Percentiles rank a stretch among this genome's conserved stretches.
Evolutionary conservation across 2,797 vertebrate species (phyloP).

Genomic region (Okamejei kenojei): DNA sequence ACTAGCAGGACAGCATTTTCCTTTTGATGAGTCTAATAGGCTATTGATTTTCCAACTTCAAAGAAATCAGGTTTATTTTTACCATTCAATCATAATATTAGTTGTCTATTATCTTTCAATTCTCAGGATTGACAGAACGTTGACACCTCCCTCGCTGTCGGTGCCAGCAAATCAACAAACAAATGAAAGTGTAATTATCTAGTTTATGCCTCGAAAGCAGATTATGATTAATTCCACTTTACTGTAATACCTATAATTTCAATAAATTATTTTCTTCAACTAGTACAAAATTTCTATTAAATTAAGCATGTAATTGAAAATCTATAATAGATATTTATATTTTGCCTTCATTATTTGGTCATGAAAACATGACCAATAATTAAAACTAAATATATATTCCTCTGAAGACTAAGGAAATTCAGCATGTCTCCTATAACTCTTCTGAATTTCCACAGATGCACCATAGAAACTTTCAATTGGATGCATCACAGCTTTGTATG

Average conservation of each 20-base stretch:
- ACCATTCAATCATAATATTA: slow-evolving; percentile 84
- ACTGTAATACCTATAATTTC: background rate
- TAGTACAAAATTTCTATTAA: background rate
- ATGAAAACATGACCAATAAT: background rate
- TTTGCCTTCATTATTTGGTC: background rate
- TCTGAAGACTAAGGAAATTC: no score
- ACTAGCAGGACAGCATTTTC: slow-evolving; percentile 52
- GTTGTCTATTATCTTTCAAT: slow-evolving; percentile 77
- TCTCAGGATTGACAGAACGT: slow-evolving; percentile 58
- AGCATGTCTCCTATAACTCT: no score
- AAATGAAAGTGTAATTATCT: slow-evolving; percentile 47
- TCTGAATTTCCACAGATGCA: no score
- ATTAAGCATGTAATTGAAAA: background rate
- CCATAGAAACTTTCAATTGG: no score
- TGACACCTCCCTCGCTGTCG: slow-evolving; percentile 54
- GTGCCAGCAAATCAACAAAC: slow-evolving; percentile 53
- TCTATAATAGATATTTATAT: background rate
- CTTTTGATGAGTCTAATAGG: slow-evolving; percentile 76
- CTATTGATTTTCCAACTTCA: slow-evolving; percentile 90
- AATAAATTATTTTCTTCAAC: background rate
- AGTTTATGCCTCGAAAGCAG: background rate
- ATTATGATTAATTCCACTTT: background rate
- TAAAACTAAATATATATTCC: background rate
- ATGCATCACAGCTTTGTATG: no score
- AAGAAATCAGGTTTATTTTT: slow-evolving; percentile 71